Percentiles rank a stretch among this genome's conserved stretches.
phyloP scores from a whole-genome alignment of 2,113 vertebrate genomes.

The Oriolus oriolus region DNA sequence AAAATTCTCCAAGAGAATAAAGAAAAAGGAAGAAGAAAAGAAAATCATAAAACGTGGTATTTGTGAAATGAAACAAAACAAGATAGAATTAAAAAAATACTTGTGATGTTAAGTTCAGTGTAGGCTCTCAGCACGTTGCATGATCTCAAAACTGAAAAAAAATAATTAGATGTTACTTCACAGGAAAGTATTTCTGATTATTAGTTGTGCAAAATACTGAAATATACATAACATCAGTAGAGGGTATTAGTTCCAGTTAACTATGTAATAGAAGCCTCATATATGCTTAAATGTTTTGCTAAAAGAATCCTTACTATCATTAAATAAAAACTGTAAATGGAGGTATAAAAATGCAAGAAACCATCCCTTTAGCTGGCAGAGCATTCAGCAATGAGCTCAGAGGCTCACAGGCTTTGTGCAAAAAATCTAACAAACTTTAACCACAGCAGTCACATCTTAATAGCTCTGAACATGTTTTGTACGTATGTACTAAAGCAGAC shows the following conservation, averaged over 20 bases:
- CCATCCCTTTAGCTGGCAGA: background rate
- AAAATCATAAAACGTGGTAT: rapidly evolving
- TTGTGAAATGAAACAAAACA: background rate
- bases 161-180: background rate
- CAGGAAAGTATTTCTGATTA: background rate
- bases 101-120: background rate
- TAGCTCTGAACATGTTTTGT: background rate
- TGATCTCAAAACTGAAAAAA: background rate
- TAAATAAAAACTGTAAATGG: background rate
- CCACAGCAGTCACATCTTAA: background rate
- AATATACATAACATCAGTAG: background rate
- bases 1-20: background rate
- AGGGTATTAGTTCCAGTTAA: background rate
- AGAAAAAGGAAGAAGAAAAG: background rate
- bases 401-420: background rate
- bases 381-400: background rate
- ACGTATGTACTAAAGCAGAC: background rate
- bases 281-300: background rate
- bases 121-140: background rate
- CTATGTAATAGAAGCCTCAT: background rate
- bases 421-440: background rate
- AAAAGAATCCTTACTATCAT: background rate
- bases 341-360: background rate
- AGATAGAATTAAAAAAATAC: background rate
- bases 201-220: background rate